phyloP scores from a whole-genome alignment of 1,140 invertebrate genomes.

The Zophobas morio region DNA sequence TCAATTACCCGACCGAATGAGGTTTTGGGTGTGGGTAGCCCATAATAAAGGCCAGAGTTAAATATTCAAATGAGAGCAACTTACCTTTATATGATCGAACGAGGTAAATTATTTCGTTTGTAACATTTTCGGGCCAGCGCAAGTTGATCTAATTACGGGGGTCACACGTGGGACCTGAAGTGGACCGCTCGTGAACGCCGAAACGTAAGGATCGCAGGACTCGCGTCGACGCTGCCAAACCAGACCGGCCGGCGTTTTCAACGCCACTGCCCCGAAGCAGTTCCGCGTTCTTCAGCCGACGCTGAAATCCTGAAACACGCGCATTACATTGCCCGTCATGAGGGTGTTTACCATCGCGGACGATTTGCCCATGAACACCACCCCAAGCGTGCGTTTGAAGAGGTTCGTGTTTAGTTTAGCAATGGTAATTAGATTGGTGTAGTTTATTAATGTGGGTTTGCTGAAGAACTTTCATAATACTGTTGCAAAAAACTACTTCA shows the following conservation, averaged over 20 bases:
- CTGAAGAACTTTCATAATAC: no score
- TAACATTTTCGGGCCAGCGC: background rate
- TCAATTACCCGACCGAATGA: background rate
- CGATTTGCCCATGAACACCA: background rate
- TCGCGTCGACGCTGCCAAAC: conserved; percentile 24
- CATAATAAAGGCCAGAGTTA: background rate
- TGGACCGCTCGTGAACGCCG: background rate
- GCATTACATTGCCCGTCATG: conserved; percentile 22
- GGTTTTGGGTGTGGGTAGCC: background rate
- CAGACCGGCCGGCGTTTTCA: conserved; percentile 18
- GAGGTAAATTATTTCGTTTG: conserved; percentile 1
- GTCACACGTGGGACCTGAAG: conserved; percentile 10
- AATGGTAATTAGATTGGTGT: no score
- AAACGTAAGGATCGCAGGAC: conserved; percentile 19
- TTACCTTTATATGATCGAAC: conserved; percentile 7
- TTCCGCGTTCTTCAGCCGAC: conserved; percentile 37
- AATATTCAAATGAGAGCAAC: conserved; percentile 2
- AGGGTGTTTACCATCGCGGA: conserved; percentile 1
- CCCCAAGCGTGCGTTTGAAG: background rate
- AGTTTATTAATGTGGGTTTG: no score
- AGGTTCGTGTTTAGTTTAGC: background rate
- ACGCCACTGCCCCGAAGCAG: conserved; percentile 21
- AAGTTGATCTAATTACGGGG: conserved; percentile 12
- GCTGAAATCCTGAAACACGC: conserved; percentile 36
- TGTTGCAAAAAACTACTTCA: no score